Conservation (phyloP, 2,797 vertebrate genomes). For the Melanotaenia parkinsoni region DNA sequence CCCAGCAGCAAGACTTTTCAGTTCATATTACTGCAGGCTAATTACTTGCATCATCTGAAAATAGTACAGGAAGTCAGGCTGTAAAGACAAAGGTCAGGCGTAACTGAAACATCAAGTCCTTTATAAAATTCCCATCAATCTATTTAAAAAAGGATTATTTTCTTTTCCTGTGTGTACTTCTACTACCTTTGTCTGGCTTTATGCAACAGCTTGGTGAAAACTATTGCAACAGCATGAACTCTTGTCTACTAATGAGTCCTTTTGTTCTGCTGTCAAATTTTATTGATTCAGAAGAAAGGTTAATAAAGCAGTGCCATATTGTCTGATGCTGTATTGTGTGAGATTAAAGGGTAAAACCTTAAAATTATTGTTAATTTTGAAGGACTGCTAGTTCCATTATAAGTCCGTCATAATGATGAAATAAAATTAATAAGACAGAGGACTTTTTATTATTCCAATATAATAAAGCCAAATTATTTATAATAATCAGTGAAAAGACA, state of each 20-base stretch:
- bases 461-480: slow-evolving; percentile 12
- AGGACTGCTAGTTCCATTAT: slow-evolving; percentile 1
- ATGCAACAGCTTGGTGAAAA: background rate
- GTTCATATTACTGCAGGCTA: background rate
- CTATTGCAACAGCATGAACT: background rate
- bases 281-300: background rate
- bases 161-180: background rate
- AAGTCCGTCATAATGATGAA: background rate
- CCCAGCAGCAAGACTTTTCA: background rate
- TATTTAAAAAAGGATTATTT: background rate
- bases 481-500: background rate
- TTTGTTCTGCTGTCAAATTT: background rate
- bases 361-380: slow-evolving; percentile 23
- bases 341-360: slow-evolving; percentile 22
- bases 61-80: background rate
- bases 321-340: background rate
- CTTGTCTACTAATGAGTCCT: background rate
- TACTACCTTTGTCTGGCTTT: background rate
- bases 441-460: background rate
- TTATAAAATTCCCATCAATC: background rate
- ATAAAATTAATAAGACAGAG: background rate
- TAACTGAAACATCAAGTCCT: background rate
- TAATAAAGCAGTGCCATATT: background rate
- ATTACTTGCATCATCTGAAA: background rate
- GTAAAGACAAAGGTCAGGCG: slow-evolving; percentile 11